A percentile compares a stretch with the other conserved stretches of the same genome.
These are phyloP conservation scores for Oncorhynchus masou DNA, from an alignment of 2,113 vertebrate species.

Conservation along the genomic window DNA sequence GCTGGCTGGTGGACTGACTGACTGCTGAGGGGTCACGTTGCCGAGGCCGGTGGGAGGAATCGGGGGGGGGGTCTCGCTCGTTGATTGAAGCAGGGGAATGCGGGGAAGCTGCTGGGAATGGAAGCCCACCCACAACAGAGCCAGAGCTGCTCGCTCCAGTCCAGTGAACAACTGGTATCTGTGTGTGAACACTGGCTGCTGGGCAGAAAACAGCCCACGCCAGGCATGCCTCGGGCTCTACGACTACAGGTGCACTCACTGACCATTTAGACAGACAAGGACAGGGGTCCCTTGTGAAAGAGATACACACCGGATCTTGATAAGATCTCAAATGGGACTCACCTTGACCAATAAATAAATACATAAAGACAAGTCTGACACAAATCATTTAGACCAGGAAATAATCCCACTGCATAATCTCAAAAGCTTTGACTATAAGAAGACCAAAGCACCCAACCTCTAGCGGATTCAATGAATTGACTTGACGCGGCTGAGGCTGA, in stretches of 20 bases:
- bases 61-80: background rate
- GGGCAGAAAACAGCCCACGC: background rate
- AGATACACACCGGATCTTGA: too few species aligned
- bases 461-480: too few species aligned
- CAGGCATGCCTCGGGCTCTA: background rate
- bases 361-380: too few species aligned
- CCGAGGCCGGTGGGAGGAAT: background rate
- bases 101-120: conserved; percentile 1
- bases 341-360: too few species aligned
- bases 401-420: too few species aligned
- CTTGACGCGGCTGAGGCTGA: too few species aligned
- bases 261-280: too few species aligned
- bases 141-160: background rate
- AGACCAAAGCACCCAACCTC: too few species aligned
- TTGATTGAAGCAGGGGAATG: background rate
- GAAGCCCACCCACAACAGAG: background rate
- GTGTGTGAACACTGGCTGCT: background rate
- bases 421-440: too few species aligned
- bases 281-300: too few species aligned
- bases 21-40: background rate
- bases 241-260: background rate
- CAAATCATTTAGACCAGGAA: too few species aligned
- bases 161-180: background rate
- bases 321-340: too few species aligned
- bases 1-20: background rate